These are phyloP conservation scores for Diaprepes abbreviatus DNA, from an alignment of 2,888 invertebrate genomes.

Conservation along the genomic window DNA sequence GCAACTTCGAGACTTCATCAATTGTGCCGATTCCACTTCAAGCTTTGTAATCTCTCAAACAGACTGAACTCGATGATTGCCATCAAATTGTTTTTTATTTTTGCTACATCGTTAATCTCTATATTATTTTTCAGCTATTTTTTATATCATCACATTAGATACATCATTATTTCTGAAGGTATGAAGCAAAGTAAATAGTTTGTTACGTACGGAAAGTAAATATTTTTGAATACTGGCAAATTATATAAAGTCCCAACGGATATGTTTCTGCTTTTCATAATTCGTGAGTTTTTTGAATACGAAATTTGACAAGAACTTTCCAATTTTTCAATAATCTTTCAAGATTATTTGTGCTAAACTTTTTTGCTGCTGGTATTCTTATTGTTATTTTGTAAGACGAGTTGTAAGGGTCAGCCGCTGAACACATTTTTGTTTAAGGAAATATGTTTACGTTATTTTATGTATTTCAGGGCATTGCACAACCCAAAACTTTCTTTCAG, in stretches of 20 bases:
- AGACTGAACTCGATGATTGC: conserved; percentile 19
- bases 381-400: too few species aligned
- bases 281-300: too few species aligned
- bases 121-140: conserved; percentile 23
- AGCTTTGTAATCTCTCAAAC: conserved; percentile 1
- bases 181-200: neutral
- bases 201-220: neutral
- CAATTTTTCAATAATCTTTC: too few species aligned
- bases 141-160: conserved; percentile 8
- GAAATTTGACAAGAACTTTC: too few species aligned
- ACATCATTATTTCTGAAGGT: neutral
- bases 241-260: too few species aligned
- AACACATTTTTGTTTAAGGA: too few species aligned
- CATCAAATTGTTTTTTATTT: conserved; percentile 20
- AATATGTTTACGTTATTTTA: neutral
- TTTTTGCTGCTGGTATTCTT: too few species aligned
- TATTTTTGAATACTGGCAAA: too few species aligned
- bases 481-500: too few species aligned
- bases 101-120: conserved; percentile 7
- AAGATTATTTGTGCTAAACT: too few species aligned
- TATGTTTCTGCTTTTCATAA: too few species aligned
- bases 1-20: neutral
- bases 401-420: too few species aligned
- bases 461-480: neutral
- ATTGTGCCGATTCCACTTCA: conserved; percentile 24